Percentiles rank a stretch among this genome's conserved stretches.
These are phyloP conservation scores for Pseudonaja textilis DNA, from an alignment of 2,113 vertebrate genomes.

Conservation along the genomic window DNA sequence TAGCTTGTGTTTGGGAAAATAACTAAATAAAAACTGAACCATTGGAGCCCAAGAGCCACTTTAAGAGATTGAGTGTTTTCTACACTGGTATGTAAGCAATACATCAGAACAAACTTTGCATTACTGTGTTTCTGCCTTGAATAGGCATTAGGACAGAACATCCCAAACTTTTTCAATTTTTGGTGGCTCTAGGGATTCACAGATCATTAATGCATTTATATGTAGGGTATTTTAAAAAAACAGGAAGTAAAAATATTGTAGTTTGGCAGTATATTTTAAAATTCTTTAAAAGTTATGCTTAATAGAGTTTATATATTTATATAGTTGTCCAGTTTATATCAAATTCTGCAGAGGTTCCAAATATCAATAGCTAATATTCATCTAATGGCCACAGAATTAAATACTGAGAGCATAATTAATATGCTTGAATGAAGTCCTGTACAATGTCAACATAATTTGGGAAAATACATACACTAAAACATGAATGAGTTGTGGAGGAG, in stretches of 20 bases:
- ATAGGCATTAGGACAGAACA: neutral
- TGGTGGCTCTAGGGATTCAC: neutral
- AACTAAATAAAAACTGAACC: conserved; percentile 5
- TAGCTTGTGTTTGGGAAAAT: neutral
- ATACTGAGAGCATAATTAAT: neutral
- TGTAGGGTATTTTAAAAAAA: neutral
- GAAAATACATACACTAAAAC: neutral
- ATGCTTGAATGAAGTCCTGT: neutral
- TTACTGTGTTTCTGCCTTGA: conserved; percentile 1
- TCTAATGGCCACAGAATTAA: neutral
- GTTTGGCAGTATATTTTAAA: neutral
- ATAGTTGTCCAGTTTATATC: neutral
- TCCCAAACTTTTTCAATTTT: neutral
- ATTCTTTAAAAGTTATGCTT: neutral
- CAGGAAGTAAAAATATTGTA: neutral
- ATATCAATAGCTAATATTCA: neutral
- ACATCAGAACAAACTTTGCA: conserved; percentile 1
- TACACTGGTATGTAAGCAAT: neutral
- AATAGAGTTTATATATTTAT: neutral
- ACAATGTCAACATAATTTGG: neutral
- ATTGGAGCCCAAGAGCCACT: neutral
- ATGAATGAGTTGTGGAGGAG: neutral
- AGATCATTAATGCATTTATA: neutral
- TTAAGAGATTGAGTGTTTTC: conserved; percentile 6
- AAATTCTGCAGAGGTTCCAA: neutral